Conservation (phyloP, 2,888 invertebrate genomes). For the Ophion obscuratus region DNA sequence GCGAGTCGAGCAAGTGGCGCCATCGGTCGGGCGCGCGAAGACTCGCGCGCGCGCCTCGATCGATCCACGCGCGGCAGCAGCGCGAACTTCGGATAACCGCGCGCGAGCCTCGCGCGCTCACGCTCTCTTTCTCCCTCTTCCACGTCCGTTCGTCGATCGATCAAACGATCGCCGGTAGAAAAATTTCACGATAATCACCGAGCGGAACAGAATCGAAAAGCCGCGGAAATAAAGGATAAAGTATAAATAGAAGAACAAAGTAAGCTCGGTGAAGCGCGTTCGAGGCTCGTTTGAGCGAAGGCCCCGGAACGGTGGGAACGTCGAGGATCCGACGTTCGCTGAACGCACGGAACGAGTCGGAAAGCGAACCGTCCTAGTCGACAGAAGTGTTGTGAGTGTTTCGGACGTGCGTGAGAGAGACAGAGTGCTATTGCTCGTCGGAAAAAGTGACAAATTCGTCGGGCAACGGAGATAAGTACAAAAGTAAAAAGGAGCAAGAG, state of each 20-base stretch:
- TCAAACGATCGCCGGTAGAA: background rate
- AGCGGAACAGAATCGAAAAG: background rate
- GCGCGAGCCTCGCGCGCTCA: background rate
- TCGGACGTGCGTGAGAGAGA: constrained; percentile 73
- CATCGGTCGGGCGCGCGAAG: background rate
- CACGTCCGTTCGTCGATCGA: background rate
- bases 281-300: constrained; percentile 6
- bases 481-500: constrained; percentile 28
- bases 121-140: background rate
- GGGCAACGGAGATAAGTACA: background rate
- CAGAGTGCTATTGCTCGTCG: constrained; percentile 66
- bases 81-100: constrained; percentile 23
- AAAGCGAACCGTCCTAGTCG: constrained; percentile 71
- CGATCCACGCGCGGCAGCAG: constrained; percentile 43
- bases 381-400: constrained; percentile 77
- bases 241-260: constrained; percentile 9
- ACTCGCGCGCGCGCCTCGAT: constrained; percentile 1
- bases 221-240: background rate
- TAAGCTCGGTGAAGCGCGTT: background rate
- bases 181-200: background rate
- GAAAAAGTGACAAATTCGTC: constrained; percentile 79
- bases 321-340: constrained; percentile 29
- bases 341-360: constrained; percentile 73
- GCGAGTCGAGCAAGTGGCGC: constrained; percentile 49
- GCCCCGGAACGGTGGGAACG: constrained; percentile 46